phyloP scores from a whole-genome alignment of 1,140 invertebrate genomes.

The Solenopsis invicta region DNA sequence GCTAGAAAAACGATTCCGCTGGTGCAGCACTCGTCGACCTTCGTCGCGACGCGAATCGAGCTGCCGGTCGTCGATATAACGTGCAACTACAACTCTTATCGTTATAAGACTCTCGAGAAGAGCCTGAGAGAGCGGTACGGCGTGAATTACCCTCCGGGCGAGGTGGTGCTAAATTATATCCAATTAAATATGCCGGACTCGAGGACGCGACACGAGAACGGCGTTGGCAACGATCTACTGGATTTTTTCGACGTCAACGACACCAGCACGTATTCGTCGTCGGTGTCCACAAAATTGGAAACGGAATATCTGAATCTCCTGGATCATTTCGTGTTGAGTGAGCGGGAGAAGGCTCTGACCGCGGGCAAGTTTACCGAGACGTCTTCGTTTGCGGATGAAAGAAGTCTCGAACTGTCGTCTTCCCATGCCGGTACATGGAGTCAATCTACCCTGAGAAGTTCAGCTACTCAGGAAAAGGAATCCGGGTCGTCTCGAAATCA shows the following conservation, averaged over 20 bases:
- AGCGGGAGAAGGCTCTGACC: neutral
- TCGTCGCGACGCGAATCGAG: slow-evolving; percentile 51
- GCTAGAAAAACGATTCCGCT: neutral
- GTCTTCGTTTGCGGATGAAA: slow-evolving; percentile 19
- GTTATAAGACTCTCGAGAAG: slow-evolving; percentile 50
- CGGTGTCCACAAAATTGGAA: slow-evolving; percentile 53
- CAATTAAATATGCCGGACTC: slow-evolving; percentile 67
- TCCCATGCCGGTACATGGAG: neutral
- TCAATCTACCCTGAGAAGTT: slow-evolving; percentile 36
- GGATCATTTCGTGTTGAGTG: slow-evolving; percentile 69
- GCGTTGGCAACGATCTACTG: slow-evolving; percentile 45
- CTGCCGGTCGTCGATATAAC: slow-evolving; percentile 64
- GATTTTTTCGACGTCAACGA: slow-evolving; percentile 42
- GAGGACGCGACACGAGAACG: neutral
- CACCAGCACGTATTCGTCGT: neutral
- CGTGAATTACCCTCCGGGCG: slow-evolving; percentile 60
- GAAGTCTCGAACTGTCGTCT: slow-evolving; percentile 23
- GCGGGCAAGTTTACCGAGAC: slow-evolving; percentile 65
- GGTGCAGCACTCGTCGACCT: slow-evolving; percentile 56
- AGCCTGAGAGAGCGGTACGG: slow-evolving; percentile 56
- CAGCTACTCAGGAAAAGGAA: slow-evolving; percentile 47
- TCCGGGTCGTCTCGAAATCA: slow-evolving; percentile 35
- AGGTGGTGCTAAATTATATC: slow-evolving; percentile 67
- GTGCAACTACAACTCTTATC: slow-evolving; percentile 58
- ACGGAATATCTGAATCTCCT: slow-evolving; percentile 70